Percentiles rank a stretch among this genome's conserved stretches.
Conservation (phyloP, 2,797 vertebrate species). For the Enteromius paludinosus region DNA sequence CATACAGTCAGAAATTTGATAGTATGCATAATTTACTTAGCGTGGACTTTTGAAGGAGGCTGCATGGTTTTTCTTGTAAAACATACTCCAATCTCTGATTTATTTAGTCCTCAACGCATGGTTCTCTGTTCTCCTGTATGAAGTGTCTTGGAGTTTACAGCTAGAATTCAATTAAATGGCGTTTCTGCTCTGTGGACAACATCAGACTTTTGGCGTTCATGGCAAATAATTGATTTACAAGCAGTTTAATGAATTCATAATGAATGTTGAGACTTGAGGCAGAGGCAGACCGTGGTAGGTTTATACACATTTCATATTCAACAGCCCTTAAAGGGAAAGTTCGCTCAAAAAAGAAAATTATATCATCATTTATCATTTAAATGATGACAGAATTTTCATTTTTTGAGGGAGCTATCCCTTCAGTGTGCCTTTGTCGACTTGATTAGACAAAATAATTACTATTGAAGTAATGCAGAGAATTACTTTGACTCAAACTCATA, state of each 20-base stretch:
- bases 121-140: neutral
- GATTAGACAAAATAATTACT: constrained; percentile 43
- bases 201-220: neutral
- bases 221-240: constrained; percentile 21
- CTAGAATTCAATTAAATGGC: constrained; percentile 18
- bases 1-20: neutral
- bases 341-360: neutral
- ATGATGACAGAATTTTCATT: neutral
- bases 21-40: neutral
- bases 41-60: neutral
- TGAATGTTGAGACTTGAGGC: constrained; percentile 20
- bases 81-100: neutral
- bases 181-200: neutral
- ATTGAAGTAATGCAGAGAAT: constrained; percentile 5
- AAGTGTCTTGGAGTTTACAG: neutral
- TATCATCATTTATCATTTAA: neutral
- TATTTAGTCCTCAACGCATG: neutral
- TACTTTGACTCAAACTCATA: constrained; percentile 13
- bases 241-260: constrained; percentile 12
- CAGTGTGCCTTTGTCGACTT: constrained; percentile 4
- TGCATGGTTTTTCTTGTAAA: neutral
- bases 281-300: constrained; percentile 40
- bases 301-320: constrained; percentile 24
- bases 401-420: neutral
- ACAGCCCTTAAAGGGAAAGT: constrained; percentile 8